Base-by-base conservation (phyloP, 2,113 vertebrate genomes). In the Propithecus coquereli region DNA sequence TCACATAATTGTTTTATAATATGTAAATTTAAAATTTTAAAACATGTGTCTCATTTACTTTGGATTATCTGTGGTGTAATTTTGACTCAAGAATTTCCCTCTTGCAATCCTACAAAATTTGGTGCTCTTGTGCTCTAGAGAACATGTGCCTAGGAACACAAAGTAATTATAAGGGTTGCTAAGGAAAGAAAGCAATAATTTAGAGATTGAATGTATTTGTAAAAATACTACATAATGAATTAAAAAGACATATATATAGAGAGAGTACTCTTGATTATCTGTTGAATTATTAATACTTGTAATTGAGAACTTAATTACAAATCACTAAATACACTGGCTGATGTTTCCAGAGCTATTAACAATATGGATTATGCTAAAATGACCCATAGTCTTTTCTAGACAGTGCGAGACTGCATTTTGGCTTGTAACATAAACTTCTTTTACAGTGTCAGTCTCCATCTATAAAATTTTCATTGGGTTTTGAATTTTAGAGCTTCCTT, bases 271-370 rank as follows among this genome's bases (percentile, higher is more conserved):
- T 63, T 89, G 23, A 76, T 79, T 84, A 73, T 68, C 47, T 84
- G 43, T 80, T 96, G 63, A 94, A 91, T 94, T 93, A 84, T 87
- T 74, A 84, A 92, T 92, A 20, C 9, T 73, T 91, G 74, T 74
- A 66, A 87, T 80, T 92, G 73, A 97, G 68, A 79, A 73, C 8
- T 92, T 90, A 73, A 54, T 94, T 63, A 57, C 8, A 57, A 66
- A n/a, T 70, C 43, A 70, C 88, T 68, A 73, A 71, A 27, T 83
- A 45, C 65, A 61, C 12, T 20, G 76, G 9, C 10, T 43, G 40
- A 63, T 63, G 25, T 8, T 79, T 59, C 27, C 30, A 91, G 43
- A 57, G 37, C 8, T 66, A 32, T 59, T 84, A 52, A 61, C 52
- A 50, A 17, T 6, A 16, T 37, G 32, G 63, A n/a, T n/a, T 74